Conservation (phyloP, 2,888 invertebrate genomes). For the Perdita meconis region DNA sequence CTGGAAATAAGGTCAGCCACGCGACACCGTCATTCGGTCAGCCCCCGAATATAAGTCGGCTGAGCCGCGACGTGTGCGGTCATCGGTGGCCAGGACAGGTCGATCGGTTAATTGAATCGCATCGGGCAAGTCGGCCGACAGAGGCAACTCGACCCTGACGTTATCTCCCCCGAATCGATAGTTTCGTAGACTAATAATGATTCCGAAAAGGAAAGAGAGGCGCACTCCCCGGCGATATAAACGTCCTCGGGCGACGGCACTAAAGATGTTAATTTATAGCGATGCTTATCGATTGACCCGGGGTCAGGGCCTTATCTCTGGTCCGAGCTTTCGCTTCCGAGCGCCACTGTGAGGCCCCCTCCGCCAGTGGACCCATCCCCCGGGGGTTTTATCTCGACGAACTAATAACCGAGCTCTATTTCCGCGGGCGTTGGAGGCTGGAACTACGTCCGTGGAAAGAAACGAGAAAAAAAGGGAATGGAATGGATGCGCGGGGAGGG, state of each 20-base stretch:
- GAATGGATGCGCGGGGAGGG: too few relatives aligned
- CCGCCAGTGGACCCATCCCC: not conserved
- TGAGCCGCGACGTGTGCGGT: slow-evolving; percentile 37
- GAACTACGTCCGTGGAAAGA: slow-evolving; percentile 31
- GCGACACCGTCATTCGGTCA: slow-evolving; percentile 22
- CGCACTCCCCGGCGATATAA: slow-evolving; percentile 38
- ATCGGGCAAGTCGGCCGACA: slow-evolving; percentile 26
- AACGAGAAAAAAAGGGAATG: slow-evolving; percentile 26
- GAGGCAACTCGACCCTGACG: slow-evolving; percentile 33
- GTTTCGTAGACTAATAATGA: slow-evolving; percentile 49
- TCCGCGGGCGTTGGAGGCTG: slow-evolving; percentile 39
- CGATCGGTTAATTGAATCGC: slow-evolving; percentile 64
- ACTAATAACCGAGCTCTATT: slow-evolving; percentile 61
- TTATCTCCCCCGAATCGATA: slow-evolving; percentile 58
- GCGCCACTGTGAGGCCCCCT: slow-evolving; percentile 27
- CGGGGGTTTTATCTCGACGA: slow-evolving; percentile 48
- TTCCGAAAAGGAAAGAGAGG: slow-evolving; percentile 38
- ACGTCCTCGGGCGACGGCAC: slow-evolving; percentile 37
- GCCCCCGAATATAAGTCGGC: slow-evolving; percentile 30
- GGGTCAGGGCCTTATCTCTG: slow-evolving; percentile 58
- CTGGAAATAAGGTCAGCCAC: slow-evolving; percentile 26
- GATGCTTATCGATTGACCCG: slow-evolving; percentile 61
- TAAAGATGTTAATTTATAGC: slow-evolving; percentile 67
- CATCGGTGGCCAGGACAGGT: slow-evolving; percentile 22
- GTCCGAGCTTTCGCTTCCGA: slow-evolving; percentile 43